Evolutionary conservation across 2,113 vertebrate genomes (phyloP), one percentile per base, ranked within the genome.

Genomic region (Aphyosemion australe): DNA sequence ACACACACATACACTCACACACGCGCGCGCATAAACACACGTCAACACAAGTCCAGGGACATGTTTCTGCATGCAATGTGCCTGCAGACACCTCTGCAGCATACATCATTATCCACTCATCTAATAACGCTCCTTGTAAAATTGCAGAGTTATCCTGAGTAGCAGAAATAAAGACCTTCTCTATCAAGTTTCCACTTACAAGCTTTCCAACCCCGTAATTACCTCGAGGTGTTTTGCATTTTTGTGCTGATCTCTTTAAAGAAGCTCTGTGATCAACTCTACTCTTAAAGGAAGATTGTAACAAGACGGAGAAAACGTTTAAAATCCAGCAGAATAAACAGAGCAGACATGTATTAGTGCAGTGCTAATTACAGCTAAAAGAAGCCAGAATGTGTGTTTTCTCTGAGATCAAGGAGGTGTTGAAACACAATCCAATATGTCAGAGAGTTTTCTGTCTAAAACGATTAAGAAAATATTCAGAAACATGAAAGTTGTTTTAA

Each of bases 101-200:
- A 3, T 12, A 64, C 43, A 76, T 82, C 76, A 69, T 91, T 83
- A 85, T 88, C 75, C 67, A 48, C 78, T 87, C 56, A 72, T 85
- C 79, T 72, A 79, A 78, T 82, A 84, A 84, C 52, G 74, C 78
- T 79, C 61, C 79, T 83, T 76, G 76, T 86, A 74, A 74, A 84
- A 85, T 77, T 66, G 68, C 75, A 59, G 66, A 8, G 54, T 76
- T 82, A 80, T 82, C 74, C 78, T 70, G 61, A 68, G 63, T 42
- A 81, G 78, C 65, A 72, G 42, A 48, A 79, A 53, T 63, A 55
- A 54, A 69, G 65, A 57, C 70, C 68, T 74, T 72, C 67, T 75
- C 79, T 65, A 51, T 72, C 73, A 73, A 13, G 54, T 59, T 65
- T 37, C 65, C 78, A 69, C 77, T 80, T 76, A 80, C 49, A 71